phyloP scores from a whole-genome alignment of 2,113 vertebrate species.

The Rousettus leschenaultii region DNA sequence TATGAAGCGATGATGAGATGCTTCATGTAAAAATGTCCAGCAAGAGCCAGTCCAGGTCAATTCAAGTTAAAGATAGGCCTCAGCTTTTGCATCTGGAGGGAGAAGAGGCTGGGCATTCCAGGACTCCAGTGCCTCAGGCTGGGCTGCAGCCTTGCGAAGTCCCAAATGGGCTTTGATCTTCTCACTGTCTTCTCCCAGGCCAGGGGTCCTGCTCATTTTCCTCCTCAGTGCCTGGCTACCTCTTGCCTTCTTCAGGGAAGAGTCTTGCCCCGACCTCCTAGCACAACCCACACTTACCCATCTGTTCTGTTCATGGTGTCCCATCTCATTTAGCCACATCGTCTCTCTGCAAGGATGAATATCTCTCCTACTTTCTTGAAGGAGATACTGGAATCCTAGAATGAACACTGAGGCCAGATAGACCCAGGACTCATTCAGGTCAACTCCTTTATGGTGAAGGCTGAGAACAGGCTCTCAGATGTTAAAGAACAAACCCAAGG shows the following conservation, averaged over 20 bases:
- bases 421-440: not conserved
- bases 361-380: not conserved
- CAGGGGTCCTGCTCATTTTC: not conserved
- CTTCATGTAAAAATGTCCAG: not conserved
- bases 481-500: not conserved
- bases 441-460: not conserved
- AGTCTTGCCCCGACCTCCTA: not conserved
- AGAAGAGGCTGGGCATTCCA: not conserved
- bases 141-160: not conserved
- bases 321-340: no score
- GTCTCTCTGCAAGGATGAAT: not conserved
- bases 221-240: not conserved
- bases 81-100: not conserved
- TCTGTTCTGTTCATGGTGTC: not conserved
- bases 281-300: not conserved
- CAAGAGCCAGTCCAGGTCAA: not conserved
- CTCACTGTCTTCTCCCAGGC: not conserved
- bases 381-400: not conserved
- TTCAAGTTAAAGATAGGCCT: not conserved
- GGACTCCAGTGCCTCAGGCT: not conserved
- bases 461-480: not conserved
- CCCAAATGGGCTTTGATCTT: accelerated
- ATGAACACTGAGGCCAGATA: not conserved
- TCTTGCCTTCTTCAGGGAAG: not conserved
- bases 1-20: not conserved